These are phyloP conservation scores for Gadus chalcogrammus DNA, from an alignment of 2,113 vertebrate genomes.

Conservation along the genomic window DNA sequence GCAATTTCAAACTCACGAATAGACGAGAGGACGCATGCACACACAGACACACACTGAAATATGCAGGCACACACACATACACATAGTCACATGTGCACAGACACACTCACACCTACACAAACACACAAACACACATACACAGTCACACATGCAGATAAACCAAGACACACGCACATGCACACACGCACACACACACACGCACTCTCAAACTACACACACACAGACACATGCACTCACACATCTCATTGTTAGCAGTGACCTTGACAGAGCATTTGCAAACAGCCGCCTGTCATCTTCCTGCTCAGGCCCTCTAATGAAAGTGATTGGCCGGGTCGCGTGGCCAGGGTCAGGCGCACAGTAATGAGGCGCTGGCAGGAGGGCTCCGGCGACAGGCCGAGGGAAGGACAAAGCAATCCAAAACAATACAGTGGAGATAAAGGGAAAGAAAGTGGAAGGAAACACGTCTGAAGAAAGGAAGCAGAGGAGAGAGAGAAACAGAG, in stretches of 20 bases:
- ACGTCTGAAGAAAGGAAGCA: no score
- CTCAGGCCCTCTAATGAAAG: neutral
- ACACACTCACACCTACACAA: no score
- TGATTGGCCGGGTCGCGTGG: conserved; percentile 20
- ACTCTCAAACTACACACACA: neutral
- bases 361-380: conserved; percentile 18
- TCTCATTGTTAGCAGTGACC: conserved; percentile 42
- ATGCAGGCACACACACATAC: no score
- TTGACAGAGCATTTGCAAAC: conserved; percentile 46
- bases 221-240: neutral
- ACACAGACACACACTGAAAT: no score
- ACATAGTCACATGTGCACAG: no score
- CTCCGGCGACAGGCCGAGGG: neutral
- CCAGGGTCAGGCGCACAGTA: neutral
- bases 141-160: no score
- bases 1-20: no score
- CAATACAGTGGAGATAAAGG: conserved; percentile 13
- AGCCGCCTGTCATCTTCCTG: conserved; percentile 32
- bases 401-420: conserved; percentile 1
- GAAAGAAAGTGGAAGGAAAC: neutral
- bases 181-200: neutral
- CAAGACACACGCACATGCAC: neutral
- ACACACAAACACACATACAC: no score
- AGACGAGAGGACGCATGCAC: no score
- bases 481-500: neutral